These are phyloP conservation scores for Priocnemis perturbator DNA, from an alignment of 2,888 invertebrate genomes.

Conservation along the genomic window DNA sequence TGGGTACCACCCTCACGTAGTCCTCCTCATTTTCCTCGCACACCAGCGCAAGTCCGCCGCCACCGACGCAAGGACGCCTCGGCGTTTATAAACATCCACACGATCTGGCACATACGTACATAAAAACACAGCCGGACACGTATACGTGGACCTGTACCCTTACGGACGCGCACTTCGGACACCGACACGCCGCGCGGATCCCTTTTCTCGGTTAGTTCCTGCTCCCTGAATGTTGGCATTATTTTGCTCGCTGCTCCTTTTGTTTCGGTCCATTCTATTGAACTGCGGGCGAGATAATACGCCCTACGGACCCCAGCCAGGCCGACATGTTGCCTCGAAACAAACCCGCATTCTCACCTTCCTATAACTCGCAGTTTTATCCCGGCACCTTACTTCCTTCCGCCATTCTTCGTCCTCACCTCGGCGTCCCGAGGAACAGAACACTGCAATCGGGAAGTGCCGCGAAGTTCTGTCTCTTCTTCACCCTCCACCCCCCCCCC, in stretches of 20 bases:
- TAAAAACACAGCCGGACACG: conserved; percentile 19
- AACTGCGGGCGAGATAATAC: conserved; percentile 70
- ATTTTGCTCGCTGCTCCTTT: conserved; percentile 68
- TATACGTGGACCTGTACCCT: background rate
- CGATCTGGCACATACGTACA: conserved; percentile 44
- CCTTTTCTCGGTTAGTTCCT: conserved; percentile 66
- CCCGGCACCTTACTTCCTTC: conserved; percentile 35
- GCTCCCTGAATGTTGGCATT: conserved; percentile 69
- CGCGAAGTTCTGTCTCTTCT: too few relatives aligned
- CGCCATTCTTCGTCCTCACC: conserved; percentile 12
- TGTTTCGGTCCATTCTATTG: conserved; percentile 72
- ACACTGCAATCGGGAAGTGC: background rate
- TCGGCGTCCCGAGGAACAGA: background rate
- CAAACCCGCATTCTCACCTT: conserved; percentile 59
- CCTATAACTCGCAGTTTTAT: conserved; percentile 58
- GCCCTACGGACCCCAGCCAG: conserved; percentile 58
- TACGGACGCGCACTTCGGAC: background rate
- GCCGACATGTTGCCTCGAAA: conserved; percentile 55
- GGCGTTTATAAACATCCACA: conserved; percentile 35
- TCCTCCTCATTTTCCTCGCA: conserved; percentile 66
- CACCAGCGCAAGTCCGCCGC: conserved; percentile 46
- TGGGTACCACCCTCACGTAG: conserved; percentile 62
- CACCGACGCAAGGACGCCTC: conserved; percentile 24
- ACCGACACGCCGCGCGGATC: conserved; percentile 48
- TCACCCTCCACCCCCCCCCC: too few relatives aligned